Base-by-base conservation (phyloP, 2,888 invertebrate species). In the Agonopterix subpropinquella region DNA sequence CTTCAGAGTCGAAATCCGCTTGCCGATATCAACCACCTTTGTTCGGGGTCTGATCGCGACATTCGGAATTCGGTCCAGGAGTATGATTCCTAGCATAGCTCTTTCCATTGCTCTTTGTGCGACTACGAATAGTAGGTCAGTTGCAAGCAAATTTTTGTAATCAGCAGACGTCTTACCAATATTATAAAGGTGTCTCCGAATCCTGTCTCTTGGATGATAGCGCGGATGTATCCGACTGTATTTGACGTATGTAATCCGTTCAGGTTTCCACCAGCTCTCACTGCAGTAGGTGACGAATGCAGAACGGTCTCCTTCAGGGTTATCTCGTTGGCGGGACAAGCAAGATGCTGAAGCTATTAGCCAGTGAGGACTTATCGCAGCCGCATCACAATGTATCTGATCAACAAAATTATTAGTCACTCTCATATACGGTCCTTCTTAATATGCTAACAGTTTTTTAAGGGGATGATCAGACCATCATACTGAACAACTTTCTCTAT, bases 341-440 rank as follows among this genome's bases (percentile, higher is more conserved):
- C 86, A 86, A 0, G 82, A 66, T 0, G 73, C 86, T 7, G 86
- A 68, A 8, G 78, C 73, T 18, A 86, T 56, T 15, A 86, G 54
- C 86, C 86, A 86, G 57, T 85, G 80, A 2, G 73, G 64, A 55
- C 76, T 85, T 39, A 86, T 70, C 8, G 73, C 73, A 9, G 82
- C 85, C 11, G 82, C 80, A 50, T 86, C 86, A 54, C 86, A 86
- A 50, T 73, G 70, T 43, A 84, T 70, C 86, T 86, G 53, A 41
- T 64, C 39, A 39, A 39, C 39, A 39, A 3, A 39, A n/a, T 39
- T 39, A 10, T 39, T 39, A 10, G 4, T 5, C 1, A 28, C 28
- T 1, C 28, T 7, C 28, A 28, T 28, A n/a, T n/a, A n/a, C n/a
- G n/a, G n/a, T n/a, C n/a, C n/a, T n/a, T n/a, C n/a, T n/a, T n/a